Evolutionary conservation across 2,113 vertebrate species (phyloP), one percentile per base, ranked within the genome.

Genomic region (Urocolius indicus): DNA sequence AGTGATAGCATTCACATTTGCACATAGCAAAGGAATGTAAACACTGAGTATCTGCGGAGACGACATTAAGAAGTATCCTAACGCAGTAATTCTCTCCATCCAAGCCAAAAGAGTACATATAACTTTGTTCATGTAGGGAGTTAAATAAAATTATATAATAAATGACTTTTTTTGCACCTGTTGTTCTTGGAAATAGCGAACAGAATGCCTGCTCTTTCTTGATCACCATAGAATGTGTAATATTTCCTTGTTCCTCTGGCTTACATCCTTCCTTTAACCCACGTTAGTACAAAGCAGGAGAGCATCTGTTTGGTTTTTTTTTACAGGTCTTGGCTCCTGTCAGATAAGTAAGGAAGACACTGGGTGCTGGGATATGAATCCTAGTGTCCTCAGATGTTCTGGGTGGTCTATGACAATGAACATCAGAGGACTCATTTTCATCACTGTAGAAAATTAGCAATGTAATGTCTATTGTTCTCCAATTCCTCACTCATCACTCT

Each of bases 401-500:
- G 67, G 16, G 62, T 87, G 90, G 49, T 81, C 83, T 3, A 5
- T 78, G 69, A 38, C 11, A 26, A 71, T 24, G 59, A 89, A 93
- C 45, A 75, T 93, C 76, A 87, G 74, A 95, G 69, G 59, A 61
- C 69, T 89, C 49, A 62, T 97, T 96, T 69, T 77, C 92, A 94
- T 92, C 54, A 94, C 71, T 59, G 74, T 45, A 78, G 82, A 91
- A 92, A 96, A 93, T 95, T 95, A 90, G 82, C 65, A 84, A 48
- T 48, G 12, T 80, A 94, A 96, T 91, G 77, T 94, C 58, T 90
- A 85, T 82, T 96, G 81, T 97, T 95, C 94, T 96, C 79, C 91
- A 82, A 95, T 95, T 96, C 96, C 79, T 92, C 77, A 94, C 61
- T 77, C 24, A 65, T 94, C 89, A 52, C 87, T 96, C 86, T 93